A percentile compares a stretch with the other conserved stretches of the same genome.
Conservation (phyloP, 2,888 invertebrate species). For the Anarsia innoxiella region DNA sequence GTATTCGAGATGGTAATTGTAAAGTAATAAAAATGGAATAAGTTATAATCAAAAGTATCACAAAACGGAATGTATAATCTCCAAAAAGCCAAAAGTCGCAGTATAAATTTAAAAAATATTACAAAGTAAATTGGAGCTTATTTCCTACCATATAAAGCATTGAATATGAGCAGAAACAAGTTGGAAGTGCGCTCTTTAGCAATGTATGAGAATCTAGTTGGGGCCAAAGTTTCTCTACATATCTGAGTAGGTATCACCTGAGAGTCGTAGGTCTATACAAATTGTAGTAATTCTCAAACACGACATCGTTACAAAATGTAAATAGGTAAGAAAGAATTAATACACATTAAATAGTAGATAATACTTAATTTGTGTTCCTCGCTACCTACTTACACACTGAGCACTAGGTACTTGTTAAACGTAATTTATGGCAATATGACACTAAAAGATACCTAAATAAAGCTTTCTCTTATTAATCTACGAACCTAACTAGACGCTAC, state of each 20-base stretch:
- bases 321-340: too few species aligned
- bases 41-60: constrained; percentile 21
- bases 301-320: too few species aligned
- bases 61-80: constrained; percentile 37
- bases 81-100: constrained; percentile 25
- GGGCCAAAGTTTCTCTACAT: too few species aligned
- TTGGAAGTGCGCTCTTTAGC: too few species aligned
- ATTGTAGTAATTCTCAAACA: background rate
- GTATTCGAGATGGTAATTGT: constrained; percentile 18
- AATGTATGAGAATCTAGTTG: too few species aligned
- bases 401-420: constrained; percentile 17
- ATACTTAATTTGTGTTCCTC: too few species aligned
- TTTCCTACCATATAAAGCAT: constrained; percentile 19
- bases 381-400: constrained; percentile 15
- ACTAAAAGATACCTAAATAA: constrained; percentile 58
- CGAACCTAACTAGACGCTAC: constrained; percentile 37
- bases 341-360: too few species aligned
- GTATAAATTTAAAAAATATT: constrained; percentile 1
- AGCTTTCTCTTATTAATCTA: constrained; percentile 51
- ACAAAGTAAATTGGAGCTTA: constrained; percentile 20
- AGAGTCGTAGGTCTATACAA: background rate
- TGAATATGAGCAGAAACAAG: constrained; percentile 14
- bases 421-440: constrained; percentile 53
- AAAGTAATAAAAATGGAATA: constrained; percentile 21
- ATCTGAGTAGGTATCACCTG: too few species aligned